Conservation (phyloP, 2,888 invertebrate genomes). For the Rugalucina vietnamica region DNA sequence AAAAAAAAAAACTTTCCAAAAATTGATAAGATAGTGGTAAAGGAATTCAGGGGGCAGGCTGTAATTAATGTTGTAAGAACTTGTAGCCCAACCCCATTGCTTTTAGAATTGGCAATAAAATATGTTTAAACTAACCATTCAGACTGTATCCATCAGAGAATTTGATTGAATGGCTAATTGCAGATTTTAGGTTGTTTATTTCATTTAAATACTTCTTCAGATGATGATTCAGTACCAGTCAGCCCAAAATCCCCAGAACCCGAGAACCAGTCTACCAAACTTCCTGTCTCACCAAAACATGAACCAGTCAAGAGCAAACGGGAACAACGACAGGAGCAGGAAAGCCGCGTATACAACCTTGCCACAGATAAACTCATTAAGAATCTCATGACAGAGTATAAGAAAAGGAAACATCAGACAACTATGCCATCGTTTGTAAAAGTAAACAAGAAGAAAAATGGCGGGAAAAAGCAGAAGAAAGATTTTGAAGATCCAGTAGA, state of each 20-base stretch:
- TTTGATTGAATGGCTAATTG: no score
- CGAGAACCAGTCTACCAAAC: not conserved
- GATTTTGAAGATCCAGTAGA: constrained; percentile 72
- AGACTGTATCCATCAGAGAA: no score
- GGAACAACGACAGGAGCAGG: constrained; percentile 76
- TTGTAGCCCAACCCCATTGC: no score
- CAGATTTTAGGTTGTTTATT: no score
- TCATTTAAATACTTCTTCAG: no score
- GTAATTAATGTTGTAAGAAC: no score
- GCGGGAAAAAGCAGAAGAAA: constrained; percentile 53
- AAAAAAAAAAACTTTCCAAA: no score
- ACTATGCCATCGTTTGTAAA: constrained; percentile 83
- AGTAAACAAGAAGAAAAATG: constrained; percentile 55
- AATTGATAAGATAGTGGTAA: no score
- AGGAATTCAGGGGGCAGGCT: no score
- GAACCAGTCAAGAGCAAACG: constrained; percentile 70
- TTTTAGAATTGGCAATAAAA: no score
- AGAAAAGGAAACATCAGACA: constrained; percentile 85
- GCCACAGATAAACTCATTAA: constrained; percentile 85
- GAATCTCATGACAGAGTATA: constrained; percentile 86
- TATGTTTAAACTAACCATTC: no score
- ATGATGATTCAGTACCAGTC: not conserved
- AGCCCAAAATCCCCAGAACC: not conserved
- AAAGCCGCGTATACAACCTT: constrained; percentile 83
- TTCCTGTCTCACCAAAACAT: constrained; percentile 21